Base-by-base conservation (phyloP, 37 sponge, comb jelly and placozoan species). In the Bolinopsis microptera region DNA sequence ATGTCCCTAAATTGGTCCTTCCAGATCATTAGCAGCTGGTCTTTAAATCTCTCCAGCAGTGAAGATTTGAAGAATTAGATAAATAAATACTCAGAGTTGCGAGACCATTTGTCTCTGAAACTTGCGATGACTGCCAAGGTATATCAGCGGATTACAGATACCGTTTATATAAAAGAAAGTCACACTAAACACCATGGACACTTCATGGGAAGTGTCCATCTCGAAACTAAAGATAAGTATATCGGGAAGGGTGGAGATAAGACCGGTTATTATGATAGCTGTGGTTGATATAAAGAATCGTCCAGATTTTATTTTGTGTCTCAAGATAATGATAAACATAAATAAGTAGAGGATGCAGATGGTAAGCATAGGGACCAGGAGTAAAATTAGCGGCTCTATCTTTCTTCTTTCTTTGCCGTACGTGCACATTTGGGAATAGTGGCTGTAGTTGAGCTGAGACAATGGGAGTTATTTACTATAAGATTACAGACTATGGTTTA, bases 151-250 rank as follows among this genome's bases (percentile, higher is more conserved):
- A 34, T 86, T 86, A 39, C 41, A 86, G 13, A 86, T 40, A 25
- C 90, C 90, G 61, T 86, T 86, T 9, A 86, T 86, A n/a, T 86
- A 86, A 48, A 86, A 86, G n/a, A 86, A 26, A 0, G 90, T 86
- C 22, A 41, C 36, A 9, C 9, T 8, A 27, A 13, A 41, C 3
- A 86, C 61, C n/a, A 41, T 40, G 28, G 39, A 27, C 9, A 86
- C 90, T 3, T 23, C 31, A 48, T 39, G 22, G 0, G 38, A 21
- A 5, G 61, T 22, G 0, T 41, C 27, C 0, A 86, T 2, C 8
- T 24, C 22, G 26, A 86, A 39, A 9, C 48, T 33, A 0, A 0
- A n/a, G 16, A 86, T 86, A 18, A 86, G 27, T 16, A 86, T 38
- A 23, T 41, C 61, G 0, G 90, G 90, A 36, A 86, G n/a, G 0